These are phyloP conservation scores for Pseudotriccus pelzelni DNA, from an alignment of 2,797 vertebrate species.

Conservation along the genomic window DNA sequence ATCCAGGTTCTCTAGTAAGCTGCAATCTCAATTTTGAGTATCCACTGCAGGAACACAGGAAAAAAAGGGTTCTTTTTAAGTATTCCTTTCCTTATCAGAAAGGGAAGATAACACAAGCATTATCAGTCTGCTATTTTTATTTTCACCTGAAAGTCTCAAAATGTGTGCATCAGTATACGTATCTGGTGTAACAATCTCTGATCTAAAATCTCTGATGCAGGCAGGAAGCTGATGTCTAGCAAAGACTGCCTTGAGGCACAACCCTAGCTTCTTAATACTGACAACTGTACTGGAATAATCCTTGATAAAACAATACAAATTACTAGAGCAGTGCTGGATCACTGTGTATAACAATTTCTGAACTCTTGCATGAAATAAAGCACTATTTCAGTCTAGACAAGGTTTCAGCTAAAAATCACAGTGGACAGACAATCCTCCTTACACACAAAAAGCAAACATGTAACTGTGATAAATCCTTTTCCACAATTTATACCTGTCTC, in stretches of 20 bases:
- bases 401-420: background rate
- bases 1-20: background rate
- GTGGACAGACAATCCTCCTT: background rate
- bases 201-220: background rate
- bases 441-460: background rate
- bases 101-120: background rate
- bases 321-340: background rate
- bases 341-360: background rate
- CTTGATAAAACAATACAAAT: background rate
- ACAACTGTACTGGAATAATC: background rate
- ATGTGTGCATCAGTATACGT: background rate
- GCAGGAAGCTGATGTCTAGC: background rate
- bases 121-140: background rate
- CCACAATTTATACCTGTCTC: background rate
- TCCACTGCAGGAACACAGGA: background rate
- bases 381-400: background rate
- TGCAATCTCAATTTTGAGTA: background rate
- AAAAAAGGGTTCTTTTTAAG: background rate
- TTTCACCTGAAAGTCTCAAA: background rate
- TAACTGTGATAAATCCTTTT: background rate
- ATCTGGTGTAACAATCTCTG: background rate
- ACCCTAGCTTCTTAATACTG: background rate
- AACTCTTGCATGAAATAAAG: background rate
- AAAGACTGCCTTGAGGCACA: background rate
- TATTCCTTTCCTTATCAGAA: background rate